These are phyloP conservation scores for Cheilosia pagana DNA, from an alignment of 2,888 invertebrate species.

Conservation along the genomic window DNA sequence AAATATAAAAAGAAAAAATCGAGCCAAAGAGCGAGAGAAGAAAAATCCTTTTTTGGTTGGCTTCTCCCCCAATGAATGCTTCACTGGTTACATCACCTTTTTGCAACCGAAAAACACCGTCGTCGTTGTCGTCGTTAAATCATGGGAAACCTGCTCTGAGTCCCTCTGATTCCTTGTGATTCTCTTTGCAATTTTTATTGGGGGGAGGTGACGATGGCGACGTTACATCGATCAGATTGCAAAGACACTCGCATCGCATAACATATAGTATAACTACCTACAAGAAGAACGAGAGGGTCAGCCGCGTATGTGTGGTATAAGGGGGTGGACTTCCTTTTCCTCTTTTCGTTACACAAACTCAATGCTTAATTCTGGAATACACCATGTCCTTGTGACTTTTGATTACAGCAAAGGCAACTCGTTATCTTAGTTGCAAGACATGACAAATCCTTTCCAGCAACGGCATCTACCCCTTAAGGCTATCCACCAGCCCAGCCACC, in stretches of 20 bases:
- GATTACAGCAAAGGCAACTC: constrained; percentile 73
- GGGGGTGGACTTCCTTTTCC: constrained; percentile 43
- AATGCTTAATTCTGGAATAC: constrained; percentile 66
- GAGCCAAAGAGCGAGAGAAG: constrained; percentile 9
- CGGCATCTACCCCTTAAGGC: constrained; percentile 49
- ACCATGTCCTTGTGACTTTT: constrained; percentile 73
- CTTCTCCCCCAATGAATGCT: constrained; percentile 52
- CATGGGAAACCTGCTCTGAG: constrained; percentile 50
- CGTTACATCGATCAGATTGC: constrained; percentile 57
- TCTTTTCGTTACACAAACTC: constrained; percentile 55
- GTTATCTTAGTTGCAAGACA: constrained; percentile 72
- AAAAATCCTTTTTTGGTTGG: constrained; percentile 61
- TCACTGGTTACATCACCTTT: constrained; percentile 68
- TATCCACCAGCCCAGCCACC: constrained; percentile 13
- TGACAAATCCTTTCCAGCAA: constrained; percentile 68
- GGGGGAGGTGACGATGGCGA: neutral
- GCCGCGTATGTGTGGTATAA: neutral
- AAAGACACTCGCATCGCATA: constrained; percentile 21
- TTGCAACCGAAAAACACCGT: constrained; percentile 63
- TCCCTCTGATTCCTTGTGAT: no score
- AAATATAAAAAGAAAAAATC: constrained; percentile 26
- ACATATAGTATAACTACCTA: neutral
- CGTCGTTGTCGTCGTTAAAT: constrained; percentile 56
- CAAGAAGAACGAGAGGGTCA: constrained; percentile 18
- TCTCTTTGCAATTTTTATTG: constrained; percentile 19